A percentile compares a stretch with the other conserved stretches of the same genome.
These are phyloP conservation scores for Ornithoptera alexandrae DNA, from an alignment of 2,888 invertebrate species.

Conservation along the genomic window DNA sequence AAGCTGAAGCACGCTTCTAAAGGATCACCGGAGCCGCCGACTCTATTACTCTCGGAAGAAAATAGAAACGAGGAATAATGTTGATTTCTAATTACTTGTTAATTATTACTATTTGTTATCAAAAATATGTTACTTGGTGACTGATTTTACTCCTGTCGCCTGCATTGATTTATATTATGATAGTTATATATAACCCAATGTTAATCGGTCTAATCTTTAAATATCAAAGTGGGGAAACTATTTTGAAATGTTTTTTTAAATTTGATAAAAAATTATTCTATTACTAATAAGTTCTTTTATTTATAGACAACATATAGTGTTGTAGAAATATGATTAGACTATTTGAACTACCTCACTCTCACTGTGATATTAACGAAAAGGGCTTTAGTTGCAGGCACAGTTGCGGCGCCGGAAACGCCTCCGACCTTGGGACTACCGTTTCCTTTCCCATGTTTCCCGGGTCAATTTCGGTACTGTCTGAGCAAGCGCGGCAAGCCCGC, in stretches of 20 bases:
- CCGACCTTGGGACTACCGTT: constrained; percentile 71
- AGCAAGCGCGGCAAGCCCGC: constrained; percentile 75
- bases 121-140: not conserved
- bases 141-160: not conserved
- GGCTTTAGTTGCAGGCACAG: constrained; percentile 63
- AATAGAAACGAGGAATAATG: not conserved
- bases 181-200: too few relatives aligned
- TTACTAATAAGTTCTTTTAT: not conserved
- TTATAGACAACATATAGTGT: not conserved
- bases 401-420: constrained; percentile 49
- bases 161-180: too few relatives aligned
- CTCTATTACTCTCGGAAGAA: not conserved
- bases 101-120: too few relatives aligned
- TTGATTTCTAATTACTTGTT: not conserved
- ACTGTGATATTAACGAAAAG: constrained; percentile 42
- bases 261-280: too few relatives aligned
- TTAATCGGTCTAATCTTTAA: too few relatives aligned
- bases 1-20: not conserved
- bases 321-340: not conserved
- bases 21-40: not conserved
- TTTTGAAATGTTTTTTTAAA: too few relatives aligned
- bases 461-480: constrained; percentile 74
- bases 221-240: too few relatives aligned
- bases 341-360: not conserved
- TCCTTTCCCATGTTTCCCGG: constrained; percentile 73